Evolutionary conservation across 2,888 invertebrate genomes (phyloP), one percentile per base, ranked within the genome.

Genomic region (Xestia ashworthii): DNA sequence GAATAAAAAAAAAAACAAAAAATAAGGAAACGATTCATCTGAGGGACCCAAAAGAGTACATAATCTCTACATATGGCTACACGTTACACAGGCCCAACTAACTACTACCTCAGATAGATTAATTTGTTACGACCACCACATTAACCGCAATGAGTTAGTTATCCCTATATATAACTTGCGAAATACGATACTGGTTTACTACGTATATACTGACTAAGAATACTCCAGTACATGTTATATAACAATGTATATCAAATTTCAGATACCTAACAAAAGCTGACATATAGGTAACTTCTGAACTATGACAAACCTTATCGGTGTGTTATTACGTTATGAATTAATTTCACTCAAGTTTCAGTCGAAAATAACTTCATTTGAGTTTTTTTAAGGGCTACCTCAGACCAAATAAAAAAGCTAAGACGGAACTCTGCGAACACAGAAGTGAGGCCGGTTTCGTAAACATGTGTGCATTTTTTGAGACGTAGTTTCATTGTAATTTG

Each of bases 121-220:
- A 81, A 85, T 81, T 81, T 71, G 75, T 82, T 81, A 82, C 76
- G 75, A 82, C 82, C 71, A 71, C 85, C 71, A 64, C 82, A 82
- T 85, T 75, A 81, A 75, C 82, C 85, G 25, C 85, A 81, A 85
- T 64, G 71, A 85, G 66, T 85, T 64, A 76, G 62, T 85, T 76
- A 71, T n/a, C 74, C 71, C 41, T 66, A 48, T 67, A 81, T 19
- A 70, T 69, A 74, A 70, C 72, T 73, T 16, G 19, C 5, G 41
- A 66, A 50, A 74, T 74, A 38, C 25, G 41, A 32, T 12, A 12
- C 76, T 14, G 19, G 32, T 69, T 38, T 53, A 16, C 50, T 14
- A 50, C n/a, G n/a, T 38, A 41, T 64, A 22, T 64, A 22, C 22
- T 41, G 22, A 22, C 64, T 22, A 41, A 64, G 41, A 22, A 38